Evolutionary conservation across 2,888 invertebrate species (phyloP).

Genomic region (Plagodis dolabraria): DNA sequence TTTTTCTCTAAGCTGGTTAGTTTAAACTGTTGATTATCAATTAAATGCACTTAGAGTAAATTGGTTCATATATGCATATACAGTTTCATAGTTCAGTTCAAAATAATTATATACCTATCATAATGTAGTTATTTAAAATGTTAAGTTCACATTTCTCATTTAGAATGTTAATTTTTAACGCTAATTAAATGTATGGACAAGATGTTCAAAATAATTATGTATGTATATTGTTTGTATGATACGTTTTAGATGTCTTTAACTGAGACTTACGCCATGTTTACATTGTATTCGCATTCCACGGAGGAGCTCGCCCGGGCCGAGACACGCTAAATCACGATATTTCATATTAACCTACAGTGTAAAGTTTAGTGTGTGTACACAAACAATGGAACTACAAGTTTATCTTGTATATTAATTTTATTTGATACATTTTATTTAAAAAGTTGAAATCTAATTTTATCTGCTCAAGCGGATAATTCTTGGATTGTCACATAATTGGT

Average conservation of each 20-base stretch:
- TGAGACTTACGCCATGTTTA: slow-evolving; percentile 29
- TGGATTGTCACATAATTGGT: slow-evolving; percentile 1
- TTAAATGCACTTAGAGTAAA: too few relatives aligned
- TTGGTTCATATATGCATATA: too few relatives aligned
- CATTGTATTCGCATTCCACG: slow-evolving; percentile 38
- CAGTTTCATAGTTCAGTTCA: slow-evolving; percentile 55
- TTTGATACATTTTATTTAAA: slow-evolving; percentile 2
- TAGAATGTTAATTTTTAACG: slow-evolving; percentile 61
- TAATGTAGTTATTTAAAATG: slow-evolving; percentile 57
- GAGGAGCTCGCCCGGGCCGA: slow-evolving; percentile 7
- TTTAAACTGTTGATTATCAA: too few relatives aligned
- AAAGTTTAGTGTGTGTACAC: too few relatives aligned
- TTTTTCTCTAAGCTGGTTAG: too few relatives aligned
- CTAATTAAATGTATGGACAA: slow-evolving; percentile 60
- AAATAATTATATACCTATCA: slow-evolving; percentile 45
- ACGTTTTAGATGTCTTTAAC: slow-evolving; percentile 38
- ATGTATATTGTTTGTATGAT: slow-evolving; percentile 42
- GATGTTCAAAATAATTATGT: slow-evolving; percentile 58
- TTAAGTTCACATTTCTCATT: slow-evolving; percentile 65
- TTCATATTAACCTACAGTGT: neutral
- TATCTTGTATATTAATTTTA: neutral
- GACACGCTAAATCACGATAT: neutral
- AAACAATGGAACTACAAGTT: neutral
- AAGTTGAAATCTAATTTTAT: neutral
- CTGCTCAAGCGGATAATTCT: neutral